Percentiles rank a stretch among this genome's conserved stretches.
These are phyloP conservation scores for Darevskia mixta DNA, from an alignment of 2,797 vertebrate genomes.

Conservation along the genomic window DNA sequence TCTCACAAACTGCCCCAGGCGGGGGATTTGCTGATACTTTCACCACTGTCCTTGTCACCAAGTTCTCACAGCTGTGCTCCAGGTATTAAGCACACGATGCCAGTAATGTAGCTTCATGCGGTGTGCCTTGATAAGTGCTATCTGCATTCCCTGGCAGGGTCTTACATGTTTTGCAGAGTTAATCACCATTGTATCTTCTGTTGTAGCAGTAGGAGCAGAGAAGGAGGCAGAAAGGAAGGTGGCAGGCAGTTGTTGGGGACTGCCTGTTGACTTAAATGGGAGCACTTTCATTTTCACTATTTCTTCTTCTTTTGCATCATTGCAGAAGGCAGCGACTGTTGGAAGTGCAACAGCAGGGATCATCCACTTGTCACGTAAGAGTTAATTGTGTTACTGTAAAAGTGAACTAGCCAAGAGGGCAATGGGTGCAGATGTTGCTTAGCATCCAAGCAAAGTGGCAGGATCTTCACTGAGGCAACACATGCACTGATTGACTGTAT, in stretches of 20 bases:
- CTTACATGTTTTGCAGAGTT: neutral
- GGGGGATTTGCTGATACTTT: neutral
- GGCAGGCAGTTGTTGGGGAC: neutral
- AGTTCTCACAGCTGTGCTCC: neutral
- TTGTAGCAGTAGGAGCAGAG: neutral
- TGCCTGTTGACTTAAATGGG: neutral
- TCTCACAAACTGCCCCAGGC: too few relatives aligned
- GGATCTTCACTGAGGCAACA: too few relatives aligned
- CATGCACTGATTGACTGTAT: too few relatives aligned
- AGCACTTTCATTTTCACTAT: neutral
- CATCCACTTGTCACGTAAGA: too few relatives aligned
- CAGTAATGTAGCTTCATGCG: too few relatives aligned
- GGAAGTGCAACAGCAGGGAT: too few relatives aligned
- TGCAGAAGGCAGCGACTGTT: neutral
- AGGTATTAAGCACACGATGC: neutral
- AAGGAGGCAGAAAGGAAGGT: neutral
- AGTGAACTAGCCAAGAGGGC: too few relatives aligned
- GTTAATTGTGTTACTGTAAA: too few relatives aligned
- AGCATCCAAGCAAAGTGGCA: too few relatives aligned
- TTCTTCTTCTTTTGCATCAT: neutral
- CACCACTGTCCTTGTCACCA: neutral
- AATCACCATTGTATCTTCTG: neutral
- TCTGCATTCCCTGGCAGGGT: neutral
- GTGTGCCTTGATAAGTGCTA: neutral
- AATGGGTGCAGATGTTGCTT: too few relatives aligned